Conservation (phyloP, 2,797 vertebrate genomes). For the Eptatretus atami region DNA sequence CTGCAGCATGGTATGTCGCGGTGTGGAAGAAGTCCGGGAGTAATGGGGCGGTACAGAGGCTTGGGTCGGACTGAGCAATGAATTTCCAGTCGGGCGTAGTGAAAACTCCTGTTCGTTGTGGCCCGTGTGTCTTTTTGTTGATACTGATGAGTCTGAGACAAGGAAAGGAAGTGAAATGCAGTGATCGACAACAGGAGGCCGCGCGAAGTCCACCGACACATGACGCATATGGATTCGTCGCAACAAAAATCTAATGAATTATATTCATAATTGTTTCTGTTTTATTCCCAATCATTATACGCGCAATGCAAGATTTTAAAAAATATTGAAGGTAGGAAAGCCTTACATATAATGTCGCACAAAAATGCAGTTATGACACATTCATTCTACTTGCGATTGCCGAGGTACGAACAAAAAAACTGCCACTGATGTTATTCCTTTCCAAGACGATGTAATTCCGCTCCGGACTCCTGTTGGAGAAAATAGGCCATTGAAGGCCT, state of each 20-base stretch:
- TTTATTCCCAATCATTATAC: too few species aligned
- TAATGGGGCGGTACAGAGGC: constrained; percentile 34
- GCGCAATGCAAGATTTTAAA: too few species aligned
- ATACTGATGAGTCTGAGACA: constrained; percentile 53
- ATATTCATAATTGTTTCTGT: too few species aligned
- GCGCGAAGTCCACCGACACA: too few species aligned
- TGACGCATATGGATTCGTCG: too few species aligned
- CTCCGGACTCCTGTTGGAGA: constrained; percentile 26
- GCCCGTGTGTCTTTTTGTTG: constrained; percentile 62
- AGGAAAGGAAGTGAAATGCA: too few species aligned
- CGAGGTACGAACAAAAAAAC: constrained; percentile 50
- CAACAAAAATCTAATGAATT: too few species aligned
- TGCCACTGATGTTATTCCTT: constrained; percentile 31
- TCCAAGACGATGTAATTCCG: constrained; percentile 53
- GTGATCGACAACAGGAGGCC: too few species aligned
- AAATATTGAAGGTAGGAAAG: too few species aligned
- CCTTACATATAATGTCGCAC: too few species aligned
- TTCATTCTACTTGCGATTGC: constrained; percentile 20
- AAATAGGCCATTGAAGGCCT: constrained; percentile 54
- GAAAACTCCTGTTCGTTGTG: constrained; percentile 57
- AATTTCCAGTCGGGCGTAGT: constrained; percentile 89
- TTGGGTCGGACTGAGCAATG: constrained; percentile 32
- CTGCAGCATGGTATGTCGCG: constrained; percentile 26
- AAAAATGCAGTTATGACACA: too few species aligned
- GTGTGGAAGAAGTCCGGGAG: constrained; percentile 44